Evolutionary conservation across 64 coral and sea anemone genomes (phyloP), one percentile per base, ranked within the genome.

Genomic region (Actinia tenebrosa): DNA sequence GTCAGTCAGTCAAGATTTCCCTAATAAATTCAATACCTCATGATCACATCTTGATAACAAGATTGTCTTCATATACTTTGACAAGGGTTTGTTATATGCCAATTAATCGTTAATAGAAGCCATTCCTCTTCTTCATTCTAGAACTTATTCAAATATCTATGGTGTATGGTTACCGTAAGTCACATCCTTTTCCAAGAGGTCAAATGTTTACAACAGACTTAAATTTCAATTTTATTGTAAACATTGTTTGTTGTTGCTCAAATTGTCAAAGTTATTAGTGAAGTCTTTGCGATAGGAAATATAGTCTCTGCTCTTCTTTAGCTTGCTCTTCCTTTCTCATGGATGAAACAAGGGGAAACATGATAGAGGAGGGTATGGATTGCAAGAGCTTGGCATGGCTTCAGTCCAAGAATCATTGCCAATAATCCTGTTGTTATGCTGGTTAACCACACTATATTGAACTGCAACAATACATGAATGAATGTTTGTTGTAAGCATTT

Each of bases 121-220:
- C 63, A 66, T 66, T 66, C 63, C 5, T 66, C 63, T 66, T 66
- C 63, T 66, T 66, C 63, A 66, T 66, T 66, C 63, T 66, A 66
- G 22, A 66, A 66, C 63, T 66, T n/a, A 7, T 66, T 66, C 7
- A 9, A 66, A 66, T 66, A 66, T 66, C 20, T 66, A 23, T 66
- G 63, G 22, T n/a, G n/a, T 66, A 66, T 66, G n/a, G 63, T 66
- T 66, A 66, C 63, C 63, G 5, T 9, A 66, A 66, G 22, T 66
- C 22, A 66, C n/a, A 66, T 66, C 15, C 63, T 66, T 23, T 10
- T 20, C 2, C 7, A 66, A 66, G 7, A 66, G 63, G 63, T 66
- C 63, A 58, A 58, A 58, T 58, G 15, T 11, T 11, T 58, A 66
- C 63, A n/a, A n/a, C 10, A 23, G 22, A 7, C 7, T 66, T 66